A percentile compares a stretch with the other conserved stretches of the same genome.
Evolutionary conservation across 2,888 invertebrate genomes (phyloP).

Genomic region (Pollenia griseotomentosa): DNA sequence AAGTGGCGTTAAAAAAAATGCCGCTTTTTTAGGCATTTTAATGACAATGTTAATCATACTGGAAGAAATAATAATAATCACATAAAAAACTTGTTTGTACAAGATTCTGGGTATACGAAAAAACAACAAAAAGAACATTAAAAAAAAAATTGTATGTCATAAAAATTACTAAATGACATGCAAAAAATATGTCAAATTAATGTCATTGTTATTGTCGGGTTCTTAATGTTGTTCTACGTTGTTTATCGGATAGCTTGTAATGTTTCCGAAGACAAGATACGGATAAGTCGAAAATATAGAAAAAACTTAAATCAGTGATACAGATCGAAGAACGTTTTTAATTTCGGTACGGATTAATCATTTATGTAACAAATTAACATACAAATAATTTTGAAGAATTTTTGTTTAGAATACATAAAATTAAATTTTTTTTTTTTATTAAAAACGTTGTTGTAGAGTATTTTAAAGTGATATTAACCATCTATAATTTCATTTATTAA

Average conservation of each 20-base stretch:
- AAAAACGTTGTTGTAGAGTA: neutral
- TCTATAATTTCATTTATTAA: neutral
- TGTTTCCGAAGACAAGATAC: neutral
- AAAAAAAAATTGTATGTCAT: constrained; percentile 71
- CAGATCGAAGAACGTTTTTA: too few relatives aligned
- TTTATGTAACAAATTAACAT: too few relatives aligned
- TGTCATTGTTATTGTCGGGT: constrained; percentile 69
- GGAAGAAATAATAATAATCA: constrained; percentile 42
- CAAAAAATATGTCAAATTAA: constrained; percentile 81
- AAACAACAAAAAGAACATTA: constrained; percentile 53
- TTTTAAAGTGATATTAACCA: neutral
- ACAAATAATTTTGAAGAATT: too few relatives aligned
- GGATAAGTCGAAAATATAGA: neutral
- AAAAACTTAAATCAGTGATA: too few relatives aligned
- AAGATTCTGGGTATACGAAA: neutral
- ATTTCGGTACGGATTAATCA: too few relatives aligned
- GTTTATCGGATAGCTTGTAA: neutral
- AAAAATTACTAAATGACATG: constrained; percentile 78
- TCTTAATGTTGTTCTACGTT: constrained; percentile 2
- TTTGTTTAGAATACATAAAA: too few relatives aligned
- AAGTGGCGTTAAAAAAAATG: constrained; percentile 79
- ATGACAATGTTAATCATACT: constrained; percentile 71
- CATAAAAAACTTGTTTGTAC: constrained; percentile 8
- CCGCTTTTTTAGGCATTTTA: constrained; percentile 64
- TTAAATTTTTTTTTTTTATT: neutral